Base-by-base conservation (phyloP, 2,113 vertebrate species). In the Paraplagusia blochii region DNA sequence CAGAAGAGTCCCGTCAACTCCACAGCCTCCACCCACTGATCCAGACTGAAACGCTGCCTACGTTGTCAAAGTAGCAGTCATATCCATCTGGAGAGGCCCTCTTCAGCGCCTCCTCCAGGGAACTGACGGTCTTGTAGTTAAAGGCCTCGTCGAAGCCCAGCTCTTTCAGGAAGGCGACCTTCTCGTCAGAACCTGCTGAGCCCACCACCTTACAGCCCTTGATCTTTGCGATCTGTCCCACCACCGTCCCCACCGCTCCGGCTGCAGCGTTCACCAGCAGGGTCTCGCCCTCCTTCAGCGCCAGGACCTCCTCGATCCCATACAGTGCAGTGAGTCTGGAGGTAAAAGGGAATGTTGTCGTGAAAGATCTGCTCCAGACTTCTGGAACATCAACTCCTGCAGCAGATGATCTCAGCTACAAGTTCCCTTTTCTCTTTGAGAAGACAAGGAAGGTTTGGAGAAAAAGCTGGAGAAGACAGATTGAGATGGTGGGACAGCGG, bases 51-150 rank as follows among this genome's bases (percentile, higher is more conserved):
- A 29, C 1, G 4, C 1, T 11, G 11, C 63, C 71, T 82, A 95
- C 94, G 9, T 95, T 95, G 54, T 96, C 94, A 83, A 97, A 96
- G 73, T 90, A 92, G 71, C 94, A 95, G 82, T 95, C 89, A 0
- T 95, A 97, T 72, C 94, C 94, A 2, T 89, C 87, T 0, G 93
- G 91, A 61, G 93, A 90, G 4, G 92, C 93, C 29, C 89, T 85
- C 57, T 1, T 86, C 82, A 97, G 80, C 0, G 91, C 80, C 81
- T 95, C 88, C 64, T 92, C 91, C 81, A 95, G 75, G 29, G 94
- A 95, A 0, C 44, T 1, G 1, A 93, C 76, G 0, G 89, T 94
- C 82, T 93, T 96, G 68, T 96, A 96, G 88, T 97, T 95, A 88
- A 97, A 93, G 52, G 61, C 92, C 79, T 87, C 84, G 50, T 97